phyloP scores from a whole-genome alignment of 2,888 invertebrate species.

The Meta bourneti region DNA sequence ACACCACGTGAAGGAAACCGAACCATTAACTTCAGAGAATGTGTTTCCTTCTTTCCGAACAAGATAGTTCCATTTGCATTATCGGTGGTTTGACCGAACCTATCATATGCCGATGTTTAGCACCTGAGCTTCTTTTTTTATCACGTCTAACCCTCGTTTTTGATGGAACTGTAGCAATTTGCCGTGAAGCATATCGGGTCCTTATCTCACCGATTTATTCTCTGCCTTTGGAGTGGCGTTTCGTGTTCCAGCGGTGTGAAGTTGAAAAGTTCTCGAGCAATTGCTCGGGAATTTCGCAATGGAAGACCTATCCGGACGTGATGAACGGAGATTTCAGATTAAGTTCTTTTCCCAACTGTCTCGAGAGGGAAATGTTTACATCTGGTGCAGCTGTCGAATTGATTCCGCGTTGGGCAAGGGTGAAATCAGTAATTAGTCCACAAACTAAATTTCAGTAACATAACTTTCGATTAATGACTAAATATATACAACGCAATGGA shows the following conservation, averaged over 20 bases:
- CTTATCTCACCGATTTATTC: conserved; percentile 12
- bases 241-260: neutral
- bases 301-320: neutral
- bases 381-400: neutral
- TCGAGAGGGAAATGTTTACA: neutral
- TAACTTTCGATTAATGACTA: no score
- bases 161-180: conserved; percentile 1
- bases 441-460: no score
- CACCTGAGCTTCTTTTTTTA: conserved; percentile 30
- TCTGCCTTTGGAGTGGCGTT: neutral
- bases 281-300: conserved; percentile 34
- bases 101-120: conserved; percentile 36
- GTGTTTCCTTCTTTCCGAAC: conserved; percentile 32
- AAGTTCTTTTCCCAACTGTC: neutral
- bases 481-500: no score
- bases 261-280: neutral
- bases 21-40: neutral
- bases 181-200: neutral
- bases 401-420: no score
- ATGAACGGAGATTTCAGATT: neutral
- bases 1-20: neutral
- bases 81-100: conserved; percentile 16
- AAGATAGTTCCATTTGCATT: conserved; percentile 55
- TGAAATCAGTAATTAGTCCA: no score
- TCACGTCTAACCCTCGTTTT: conserved; percentile 27